Evolutionary conservation across 2,888 invertebrate species (phyloP), one percentile per base, ranked within the genome.

Genomic region (Eretmocerus hayati): DNA sequence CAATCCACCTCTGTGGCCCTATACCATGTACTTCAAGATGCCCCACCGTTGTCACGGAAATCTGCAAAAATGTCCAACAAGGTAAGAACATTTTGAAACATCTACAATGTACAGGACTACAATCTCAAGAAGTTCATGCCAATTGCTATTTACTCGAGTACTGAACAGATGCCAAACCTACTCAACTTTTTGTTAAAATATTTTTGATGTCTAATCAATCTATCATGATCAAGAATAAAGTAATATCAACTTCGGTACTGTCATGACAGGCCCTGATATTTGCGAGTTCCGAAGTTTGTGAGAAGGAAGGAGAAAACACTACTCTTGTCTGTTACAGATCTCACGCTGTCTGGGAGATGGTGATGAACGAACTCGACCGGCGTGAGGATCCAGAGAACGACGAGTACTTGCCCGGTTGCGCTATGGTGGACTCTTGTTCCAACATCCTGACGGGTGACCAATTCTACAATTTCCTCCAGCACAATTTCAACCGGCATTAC

Each of bases 1-100:
- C 58, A 90, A 91, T 68, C 90, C 90, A 18, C 93, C 93, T 44
- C 82, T 92, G 58, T 96, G 96, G 96, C 96, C 96, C 3, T 96
- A 96, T 78, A 96, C 95, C 49, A 88, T 96, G 85, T 94, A 95
- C 79, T 94, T 92, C 81, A 84, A 90, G 63, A 91, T 94, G 89
- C 91, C 93, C 0, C 93, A 92, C 72, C 82, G 88, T 52, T 94
- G 94, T 66, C 91, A 92, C 69, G 92, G 92, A 55, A 92, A 92
- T 73, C 75, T 90, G 50, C 92, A 92, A 71, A 89, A 84, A 68
- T 92, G 91, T 69, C 91, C 91, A 11, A 91, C 90, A 2, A 83
- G 91, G 67, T 69, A 42, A 52, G 46, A n/a, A n/a, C n/a, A n/a
- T n/a, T n/a, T n/a, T n/a, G n/a, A n/a, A n/a, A n/a, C n/a, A n/a